These are phyloP conservation scores for Channa argus DNA, from an alignment of 2,113 vertebrate genomes.

Conservation along the genomic window DNA sequence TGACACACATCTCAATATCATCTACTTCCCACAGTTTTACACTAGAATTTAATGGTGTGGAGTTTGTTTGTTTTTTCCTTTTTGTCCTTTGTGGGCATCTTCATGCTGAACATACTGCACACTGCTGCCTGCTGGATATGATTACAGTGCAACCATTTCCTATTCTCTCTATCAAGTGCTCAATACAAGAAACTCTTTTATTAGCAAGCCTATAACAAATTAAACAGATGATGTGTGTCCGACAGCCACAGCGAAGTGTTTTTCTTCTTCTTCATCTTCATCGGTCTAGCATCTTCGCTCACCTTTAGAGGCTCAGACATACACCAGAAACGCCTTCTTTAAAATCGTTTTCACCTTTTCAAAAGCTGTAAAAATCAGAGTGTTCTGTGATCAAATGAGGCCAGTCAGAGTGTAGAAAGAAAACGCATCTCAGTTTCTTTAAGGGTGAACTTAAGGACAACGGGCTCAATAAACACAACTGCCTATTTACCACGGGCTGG, in stretches of 20 bases:
- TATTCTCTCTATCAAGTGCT: not conserved
- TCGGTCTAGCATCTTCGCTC: not conserved
- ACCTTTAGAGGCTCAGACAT: slow-evolving; percentile 8
- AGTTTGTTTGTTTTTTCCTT: not conserved
- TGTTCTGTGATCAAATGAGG: slow-evolving; percentile 28
- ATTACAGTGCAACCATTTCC: slow-evolving; percentile 36
- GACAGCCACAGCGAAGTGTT: slow-evolving; percentile 4
- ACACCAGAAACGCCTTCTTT: not conserved
- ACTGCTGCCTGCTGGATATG: slow-evolving; percentile 32
- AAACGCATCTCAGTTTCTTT: not conserved
- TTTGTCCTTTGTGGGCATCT: slow-evolving; percentile 27
- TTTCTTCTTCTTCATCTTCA: slow-evolving; percentile 14
- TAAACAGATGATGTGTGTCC: slow-evolving; percentile 6
- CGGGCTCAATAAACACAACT: slow-evolving; percentile 19
- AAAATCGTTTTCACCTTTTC: not conserved
- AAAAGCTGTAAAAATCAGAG: slow-evolving; percentile 2
- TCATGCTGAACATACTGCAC: slow-evolving; percentile 16
- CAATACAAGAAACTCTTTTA: slow-evolving; percentile 19
- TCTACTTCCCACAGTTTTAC: slow-evolving; percentile 32
- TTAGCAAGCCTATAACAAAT: slow-evolving; percentile 6
- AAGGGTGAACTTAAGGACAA: slow-evolving; percentile 22
- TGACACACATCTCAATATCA: slow-evolving; percentile 57
- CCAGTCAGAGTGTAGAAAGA: not conserved
- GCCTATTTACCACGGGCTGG: not conserved
- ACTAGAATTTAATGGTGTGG: slow-evolving; percentile 45